These are phyloP conservation scores for Meteorus cinctellus DNA, from an alignment of 2,888 invertebrate genomes.

Conservation along the genomic window DNA sequence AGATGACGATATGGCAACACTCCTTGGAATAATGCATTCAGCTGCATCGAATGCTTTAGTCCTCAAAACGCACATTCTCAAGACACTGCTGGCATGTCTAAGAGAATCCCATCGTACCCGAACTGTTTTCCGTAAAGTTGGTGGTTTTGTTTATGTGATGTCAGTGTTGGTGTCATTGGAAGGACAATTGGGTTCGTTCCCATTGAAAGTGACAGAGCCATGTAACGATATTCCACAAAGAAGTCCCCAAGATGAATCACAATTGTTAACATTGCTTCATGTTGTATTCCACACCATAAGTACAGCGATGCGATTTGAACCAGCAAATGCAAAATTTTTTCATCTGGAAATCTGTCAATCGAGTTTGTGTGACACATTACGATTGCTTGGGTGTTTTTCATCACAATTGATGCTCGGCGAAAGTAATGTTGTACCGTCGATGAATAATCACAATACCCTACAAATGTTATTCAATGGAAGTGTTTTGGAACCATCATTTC, in stretches of 20 bases:
- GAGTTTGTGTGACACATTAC: constrained; percentile 93
- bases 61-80: constrained; percentile 92
- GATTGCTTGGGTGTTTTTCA: constrained; percentile 92
- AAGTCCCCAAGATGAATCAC: constrained; percentile 73
- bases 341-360: constrained; percentile 97
- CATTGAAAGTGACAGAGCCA: constrained; percentile 68
- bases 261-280: constrained; percentile 86
- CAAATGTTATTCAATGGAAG: constrained; percentile 86
- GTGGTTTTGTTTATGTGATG: constrained; percentile 98
- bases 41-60: constrained; percentile 86
- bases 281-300: constrained; percentile 96
- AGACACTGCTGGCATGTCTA: constrained; percentile 88
- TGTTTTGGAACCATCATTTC: constrained; percentile 81
- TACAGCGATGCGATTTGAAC: constrained; percentile 99
- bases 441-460: constrained; percentile 74
- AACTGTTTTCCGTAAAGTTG: constrained; percentile 97
- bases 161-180: constrained; percentile 95
- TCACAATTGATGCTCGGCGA: constrained; percentile 75
- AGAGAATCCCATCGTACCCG: constrained; percentile 97
- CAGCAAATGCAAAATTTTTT: constrained; percentile 98
- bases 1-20: constrained; percentile 96
- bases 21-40: constrained; percentile 93
- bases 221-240: constrained; percentile 71
- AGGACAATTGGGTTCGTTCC: constrained; percentile 80
- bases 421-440: constrained; percentile 67